A percentile compares a stretch with the other conserved stretches of the same genome.
phyloP scores from a whole-genome alignment of 2,797 vertebrate species.

The Tenualosa thibaudeaui region DNA sequence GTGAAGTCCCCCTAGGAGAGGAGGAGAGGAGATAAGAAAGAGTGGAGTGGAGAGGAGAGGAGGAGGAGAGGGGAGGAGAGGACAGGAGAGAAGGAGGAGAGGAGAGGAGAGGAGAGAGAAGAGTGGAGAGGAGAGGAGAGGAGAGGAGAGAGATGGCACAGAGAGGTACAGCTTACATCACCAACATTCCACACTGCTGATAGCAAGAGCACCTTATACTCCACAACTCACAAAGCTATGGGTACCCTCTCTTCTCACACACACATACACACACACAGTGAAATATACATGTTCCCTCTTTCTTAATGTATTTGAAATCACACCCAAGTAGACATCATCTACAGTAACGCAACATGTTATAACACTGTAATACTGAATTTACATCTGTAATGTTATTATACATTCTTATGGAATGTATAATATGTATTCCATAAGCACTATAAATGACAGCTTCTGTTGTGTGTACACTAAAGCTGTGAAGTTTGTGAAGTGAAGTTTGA shows the following conservation, averaged over 20 bases:
- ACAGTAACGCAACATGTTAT: no score
- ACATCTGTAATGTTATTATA: no score
- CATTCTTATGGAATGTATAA: no score
- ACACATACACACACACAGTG: neutral
- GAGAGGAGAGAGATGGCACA: neutral
- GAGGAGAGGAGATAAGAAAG: neutral
- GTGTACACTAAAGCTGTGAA: no score
- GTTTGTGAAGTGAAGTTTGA: no score
- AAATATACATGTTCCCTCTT: no score
- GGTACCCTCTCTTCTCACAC: neutral
- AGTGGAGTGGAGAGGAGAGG: neutral
- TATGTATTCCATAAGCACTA: no score
- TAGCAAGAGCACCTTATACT: neutral
- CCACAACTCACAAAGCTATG: neutral
- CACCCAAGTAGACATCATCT: no score
- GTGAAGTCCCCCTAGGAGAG: constrained; percentile 87
- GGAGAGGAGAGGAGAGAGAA: neutral
- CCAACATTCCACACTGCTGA: neutral
- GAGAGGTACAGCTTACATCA: neutral
- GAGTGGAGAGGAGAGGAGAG: neutral
- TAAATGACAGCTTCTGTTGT: no score
- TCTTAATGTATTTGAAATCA: no score
- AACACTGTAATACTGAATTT: no score
- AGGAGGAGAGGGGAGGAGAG: neutral
- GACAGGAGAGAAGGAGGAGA: neutral